Base-by-base conservation (phyloP, 2,113 vertebrate species). In the Pleuronectes platessa region DNA sequence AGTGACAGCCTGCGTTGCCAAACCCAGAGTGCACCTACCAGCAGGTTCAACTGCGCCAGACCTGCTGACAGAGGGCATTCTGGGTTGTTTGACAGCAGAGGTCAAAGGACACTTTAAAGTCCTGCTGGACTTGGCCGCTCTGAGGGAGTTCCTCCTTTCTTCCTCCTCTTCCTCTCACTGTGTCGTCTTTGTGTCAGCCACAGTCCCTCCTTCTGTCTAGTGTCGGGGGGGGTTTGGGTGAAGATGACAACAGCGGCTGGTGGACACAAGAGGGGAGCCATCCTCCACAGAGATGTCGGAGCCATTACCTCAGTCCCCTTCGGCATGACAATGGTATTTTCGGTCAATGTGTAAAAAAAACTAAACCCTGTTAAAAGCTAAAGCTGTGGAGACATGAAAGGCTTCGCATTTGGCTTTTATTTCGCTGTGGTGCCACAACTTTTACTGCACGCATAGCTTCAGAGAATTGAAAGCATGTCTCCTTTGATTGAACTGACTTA, bases 291-390 rank as follows among this genome's bases (percentile, higher is more conserved):
- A 59, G 58, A 68, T 62, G 63, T 49, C 61, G 45, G 67, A 79
- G 86, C 83, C 86, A 86, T 92, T 88, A 93, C 87, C 86, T 93
- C 89, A 94, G 84, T 75, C 72, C 69, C 75, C 81, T 82, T 71
- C 56, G 78, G 72, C 86, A 89, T 88, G 86, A 87, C 92, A 91
- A 86, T 90, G 91, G 90, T 83, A 90, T 93, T 93, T 91, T 92
- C 86, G 90, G 91, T 66, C 75, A 23, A 26, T 67, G 72, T 51
- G 68, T 88, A 86, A 88, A 88, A 64, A 21, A 88, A 88, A 63
- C 1, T 83, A 88, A 63, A 51, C 2, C 78, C 82, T 20, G 65
- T 86, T 79, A 88, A 89, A 93, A 92, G 91, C 80, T 60, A 40
- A 75, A 82, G 83, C 79, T 88, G 61, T 20, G 7, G 71, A 68